Conservation (phyloP, 2,888 invertebrate species). For the Gonocerus acuteangulatus region DNA sequence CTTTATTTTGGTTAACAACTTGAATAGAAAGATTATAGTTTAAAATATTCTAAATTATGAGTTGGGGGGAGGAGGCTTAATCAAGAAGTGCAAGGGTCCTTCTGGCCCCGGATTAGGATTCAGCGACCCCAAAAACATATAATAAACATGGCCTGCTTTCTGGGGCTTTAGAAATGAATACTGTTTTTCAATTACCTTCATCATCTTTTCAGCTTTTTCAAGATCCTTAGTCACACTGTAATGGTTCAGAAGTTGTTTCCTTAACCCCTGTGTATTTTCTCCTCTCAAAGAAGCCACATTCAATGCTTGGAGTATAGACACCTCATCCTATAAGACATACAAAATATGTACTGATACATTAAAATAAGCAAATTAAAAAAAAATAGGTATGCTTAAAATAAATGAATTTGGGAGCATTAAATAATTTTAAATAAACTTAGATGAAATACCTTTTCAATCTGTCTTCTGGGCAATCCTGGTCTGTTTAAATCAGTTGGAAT, state of each 20-base stretch:
- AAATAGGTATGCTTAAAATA: neutral
- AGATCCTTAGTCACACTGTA: slow-evolving; percentile 59
- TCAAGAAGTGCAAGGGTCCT: no score
- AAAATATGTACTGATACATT: no score
- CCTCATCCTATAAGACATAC: slow-evolving; percentile 42
- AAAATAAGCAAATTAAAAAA: slow-evolving; percentile 38
- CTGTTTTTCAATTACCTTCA: no score
- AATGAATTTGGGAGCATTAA: neutral
- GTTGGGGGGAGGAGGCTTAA: no score
- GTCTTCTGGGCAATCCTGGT: slow-evolving; percentile 1
- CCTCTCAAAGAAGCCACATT: slow-evolving; percentile 51
- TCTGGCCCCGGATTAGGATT: no score
- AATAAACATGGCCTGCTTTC: no score
- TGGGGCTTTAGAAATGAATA: no score
- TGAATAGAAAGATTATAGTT: no score
- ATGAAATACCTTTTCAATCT: neutral
- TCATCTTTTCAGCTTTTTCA: slow-evolving; percentile 49
- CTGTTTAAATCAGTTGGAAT: slow-evolving; percentile 46
- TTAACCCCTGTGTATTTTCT: slow-evolving; percentile 52
- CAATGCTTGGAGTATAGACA: slow-evolving; percentile 53
- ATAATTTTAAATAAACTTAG: neutral
- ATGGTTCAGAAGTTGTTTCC: slow-evolving; percentile 53
- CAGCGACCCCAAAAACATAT: no score
- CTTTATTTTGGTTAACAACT: no score
- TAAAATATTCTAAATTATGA: no score